A percentile compares a stretch with the other conserved stretches of the same genome.
Evolutionary conservation across 1,140 invertebrate species (phyloP).

Genomic region (Drosophila pallidifrons): DNA sequence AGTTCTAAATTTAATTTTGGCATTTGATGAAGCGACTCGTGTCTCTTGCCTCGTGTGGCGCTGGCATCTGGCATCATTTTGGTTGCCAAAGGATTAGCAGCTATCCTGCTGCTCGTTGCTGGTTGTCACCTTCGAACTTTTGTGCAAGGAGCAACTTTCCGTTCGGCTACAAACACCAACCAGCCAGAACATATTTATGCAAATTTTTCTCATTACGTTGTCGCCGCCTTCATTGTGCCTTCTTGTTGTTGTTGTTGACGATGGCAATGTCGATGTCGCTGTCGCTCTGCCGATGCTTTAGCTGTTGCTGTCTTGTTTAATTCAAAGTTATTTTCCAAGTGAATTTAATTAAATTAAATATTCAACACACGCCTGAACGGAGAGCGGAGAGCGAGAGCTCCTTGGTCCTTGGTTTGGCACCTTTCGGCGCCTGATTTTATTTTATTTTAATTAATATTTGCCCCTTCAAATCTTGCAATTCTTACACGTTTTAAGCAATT

Average conservation of each 20-base stretch:
- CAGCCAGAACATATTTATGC: slow-evolving; percentile 73
- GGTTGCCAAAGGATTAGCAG: slow-evolving; percentile 67
- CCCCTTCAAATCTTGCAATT: slow-evolving; percentile 55
- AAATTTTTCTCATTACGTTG: slow-evolving; percentile 79
- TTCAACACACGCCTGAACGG: slow-evolving; percentile 68
- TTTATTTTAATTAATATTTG: slow-evolving; percentile 64
- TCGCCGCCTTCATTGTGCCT: slow-evolving; percentile 29
- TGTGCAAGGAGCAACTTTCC: slow-evolving; percentile 48
- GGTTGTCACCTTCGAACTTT: slow-evolving; percentile 44
- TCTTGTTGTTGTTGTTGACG: slow-evolving; percentile 43
- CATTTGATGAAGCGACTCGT: slow-evolving; percentile 28
- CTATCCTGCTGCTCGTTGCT: background rate
- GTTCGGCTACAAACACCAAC: slow-evolving; percentile 58
- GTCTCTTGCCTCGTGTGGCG: slow-evolving; percentile 9
- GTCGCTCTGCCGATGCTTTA: slow-evolving; percentile 32
- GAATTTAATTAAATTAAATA: slow-evolving; percentile 84
- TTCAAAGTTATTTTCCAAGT: slow-evolving; percentile 79
- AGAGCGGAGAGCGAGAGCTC: slow-evolving; percentile 12
- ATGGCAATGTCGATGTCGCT: background rate
- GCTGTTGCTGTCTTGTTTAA: slow-evolving; percentile 54
- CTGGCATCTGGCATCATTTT: slow-evolving; percentile 71
- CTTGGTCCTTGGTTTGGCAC: slow-evolving; percentile 37
- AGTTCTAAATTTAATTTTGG: slow-evolving; percentile 71
- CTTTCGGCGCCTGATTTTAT: slow-evolving; percentile 41
- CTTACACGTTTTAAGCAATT: slow-evolving; percentile 52